phyloP scores from a whole-genome alignment of 2,113 vertebrate genomes.

The Alouatta palliata region DNA sequence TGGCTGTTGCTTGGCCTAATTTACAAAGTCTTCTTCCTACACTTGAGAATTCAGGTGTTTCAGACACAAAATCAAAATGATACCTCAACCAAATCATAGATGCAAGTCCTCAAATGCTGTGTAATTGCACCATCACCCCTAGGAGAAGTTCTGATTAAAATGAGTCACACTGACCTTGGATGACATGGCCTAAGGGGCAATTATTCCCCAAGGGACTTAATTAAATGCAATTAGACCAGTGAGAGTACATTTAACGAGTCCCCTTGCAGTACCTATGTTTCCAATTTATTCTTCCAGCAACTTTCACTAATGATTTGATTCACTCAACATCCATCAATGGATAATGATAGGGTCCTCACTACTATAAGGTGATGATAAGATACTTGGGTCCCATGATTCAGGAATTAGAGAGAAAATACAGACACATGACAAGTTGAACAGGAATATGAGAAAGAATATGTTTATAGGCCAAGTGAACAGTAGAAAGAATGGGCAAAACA shows the following conservation, averaged over 20 bases:
- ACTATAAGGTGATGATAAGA: not conserved
- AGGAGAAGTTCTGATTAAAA: conserved; percentile 66
- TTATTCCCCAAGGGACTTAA: conserved; percentile 65
- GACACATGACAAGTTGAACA: not conserved
- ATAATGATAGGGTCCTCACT: not conserved
- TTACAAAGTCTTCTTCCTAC: conserved; percentile 3
- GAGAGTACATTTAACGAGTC: conserved; percentile 63
- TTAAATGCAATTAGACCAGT: conserved; percentile 69
- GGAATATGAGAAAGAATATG: not conserved
- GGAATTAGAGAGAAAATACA: conserved; percentile 24
- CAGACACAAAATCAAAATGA: conserved; percentile 44
- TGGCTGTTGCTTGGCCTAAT: conserved; percentile 27
- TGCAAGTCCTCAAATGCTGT: conserved; percentile 33
- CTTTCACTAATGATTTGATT: conserved; percentile 57
- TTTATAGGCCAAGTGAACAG: not conserved
- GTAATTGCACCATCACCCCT: conserved; percentile 48
- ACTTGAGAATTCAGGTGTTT: conserved; percentile 49
- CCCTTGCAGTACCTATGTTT: conserved; percentile 51
- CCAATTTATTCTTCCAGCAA: conserved; percentile 55
- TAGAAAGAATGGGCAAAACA: not conserved
- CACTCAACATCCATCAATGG: not conserved
- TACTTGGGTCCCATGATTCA: not conserved
- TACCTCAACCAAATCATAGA: conserved; percentile 40
- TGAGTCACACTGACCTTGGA: conserved; percentile 56
- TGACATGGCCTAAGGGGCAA: conserved; percentile 49